These are phyloP conservation scores for Grammomys surdaster DNA, from an alignment of 2,113 vertebrate genomes.

Conservation along the genomic window DNA sequence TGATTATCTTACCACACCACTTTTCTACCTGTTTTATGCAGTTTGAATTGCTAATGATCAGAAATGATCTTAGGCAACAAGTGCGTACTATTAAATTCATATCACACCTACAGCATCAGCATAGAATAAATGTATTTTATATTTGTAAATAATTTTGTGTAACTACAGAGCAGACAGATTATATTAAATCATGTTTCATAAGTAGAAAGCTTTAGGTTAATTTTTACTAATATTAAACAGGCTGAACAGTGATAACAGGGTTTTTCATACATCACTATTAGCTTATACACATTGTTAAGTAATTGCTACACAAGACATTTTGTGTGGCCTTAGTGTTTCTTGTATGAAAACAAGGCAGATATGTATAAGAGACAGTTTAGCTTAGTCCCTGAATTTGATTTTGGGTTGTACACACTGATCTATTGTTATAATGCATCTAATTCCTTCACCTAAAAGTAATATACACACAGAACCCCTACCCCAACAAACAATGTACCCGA, in stretches of 20 bases:
- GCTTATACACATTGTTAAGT: background rate
- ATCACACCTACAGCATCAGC: background rate
- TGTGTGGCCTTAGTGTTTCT: background rate
- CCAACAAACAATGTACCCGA: background rate
- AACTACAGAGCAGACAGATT: background rate
- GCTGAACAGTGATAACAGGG: background rate
- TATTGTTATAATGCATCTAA: background rate
- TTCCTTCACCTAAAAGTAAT: background rate
- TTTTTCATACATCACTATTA: background rate
- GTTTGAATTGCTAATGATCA: background rate
- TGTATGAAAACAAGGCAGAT: background rate
- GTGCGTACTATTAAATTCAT: background rate
- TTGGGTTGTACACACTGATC: background rate
- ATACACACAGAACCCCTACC: background rate
- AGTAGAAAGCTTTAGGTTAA: background rate
- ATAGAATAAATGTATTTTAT: background rate
- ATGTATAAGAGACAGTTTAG: background rate
- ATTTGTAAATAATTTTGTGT: background rate
- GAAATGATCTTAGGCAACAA: background rate
- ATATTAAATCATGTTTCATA: background rate
- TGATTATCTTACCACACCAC: background rate
- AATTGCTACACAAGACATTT: background rate
- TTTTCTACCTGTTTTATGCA: background rate
- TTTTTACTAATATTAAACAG: background rate
- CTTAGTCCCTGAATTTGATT: background rate